Evolutionary conservation across 30 jellyfish, hydroid and myxozoan genomes (phyloP).

Genomic region (Aurelia aurita): DNA sequence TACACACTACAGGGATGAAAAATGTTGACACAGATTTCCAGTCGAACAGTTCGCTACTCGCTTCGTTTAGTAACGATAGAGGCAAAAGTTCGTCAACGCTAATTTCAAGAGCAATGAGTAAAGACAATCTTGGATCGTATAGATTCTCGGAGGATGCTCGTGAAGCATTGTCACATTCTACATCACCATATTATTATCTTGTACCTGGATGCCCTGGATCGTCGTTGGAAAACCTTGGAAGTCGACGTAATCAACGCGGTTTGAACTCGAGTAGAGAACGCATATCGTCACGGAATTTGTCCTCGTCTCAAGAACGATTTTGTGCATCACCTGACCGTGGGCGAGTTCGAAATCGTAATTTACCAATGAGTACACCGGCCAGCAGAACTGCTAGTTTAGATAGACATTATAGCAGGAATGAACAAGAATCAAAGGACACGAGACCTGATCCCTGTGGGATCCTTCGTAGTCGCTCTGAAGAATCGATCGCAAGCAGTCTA

Average conservation of each 20-base stretch:
- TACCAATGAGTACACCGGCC: conserved; percentile 55
- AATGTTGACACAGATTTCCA: conserved; percentile 52
- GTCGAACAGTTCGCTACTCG: conserved; percentile 40
- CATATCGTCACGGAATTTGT: neutral
- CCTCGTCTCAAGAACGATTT: conserved; percentile 42
- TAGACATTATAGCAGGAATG: conserved; percentile 43
- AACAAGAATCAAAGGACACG: conserved; percentile 2
- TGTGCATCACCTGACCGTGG: conserved; percentile 43
- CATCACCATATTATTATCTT: conserved; percentile 47
- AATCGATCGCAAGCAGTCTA: conserved; percentile 76
- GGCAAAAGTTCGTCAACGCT: conserved; percentile 13
- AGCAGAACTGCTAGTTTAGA: conserved; percentile 74
- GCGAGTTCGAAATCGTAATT: conserved; percentile 37
- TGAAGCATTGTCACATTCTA: conserved; percentile 51
- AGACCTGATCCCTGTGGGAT: neutral
- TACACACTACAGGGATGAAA: conserved; percentile 68
- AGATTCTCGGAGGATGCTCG: conserved; percentile 39
- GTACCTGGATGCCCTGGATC: conserved; percentile 60
- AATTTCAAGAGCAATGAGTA: conserved; percentile 13
- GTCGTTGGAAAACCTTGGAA: conserved; percentile 9
- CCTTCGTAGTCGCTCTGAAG: conserved; percentile 66
- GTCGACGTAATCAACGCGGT: conserved; percentile 9
- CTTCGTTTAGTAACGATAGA: conserved; percentile 59
- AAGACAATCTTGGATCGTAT: conserved; percentile 34
- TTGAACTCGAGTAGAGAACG: conserved; percentile 5